Evolutionary conservation across 2,113 vertebrate species (phyloP).

Genomic region (Clarias batrachus): DNA sequence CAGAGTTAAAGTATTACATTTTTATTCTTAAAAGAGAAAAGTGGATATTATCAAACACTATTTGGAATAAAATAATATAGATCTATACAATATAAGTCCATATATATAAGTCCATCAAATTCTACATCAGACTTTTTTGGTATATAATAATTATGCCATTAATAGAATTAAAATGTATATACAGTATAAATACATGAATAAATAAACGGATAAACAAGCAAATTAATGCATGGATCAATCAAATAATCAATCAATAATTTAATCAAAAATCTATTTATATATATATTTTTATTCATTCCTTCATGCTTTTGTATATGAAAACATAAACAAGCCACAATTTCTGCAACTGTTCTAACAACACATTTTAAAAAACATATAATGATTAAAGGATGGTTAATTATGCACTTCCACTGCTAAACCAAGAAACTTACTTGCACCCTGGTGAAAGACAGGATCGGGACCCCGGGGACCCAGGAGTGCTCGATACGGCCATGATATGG

Average conservation of each 20-base stretch:
- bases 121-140: background rate
- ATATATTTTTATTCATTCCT: background rate
- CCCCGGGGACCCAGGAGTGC: constrained; percentile 74
- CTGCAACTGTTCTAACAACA: background rate
- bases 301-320: background rate
- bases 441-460: constrained; percentile 79
- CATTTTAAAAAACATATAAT: background rate
- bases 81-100: background rate
- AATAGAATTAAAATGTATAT: background rate
- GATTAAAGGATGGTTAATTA: background rate
- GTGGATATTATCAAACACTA: background rate
- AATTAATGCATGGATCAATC: background rate
- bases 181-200: background rate
- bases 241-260: background rate
- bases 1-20: constrained; percentile 10
- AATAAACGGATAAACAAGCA: background rate
- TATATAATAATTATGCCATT: too few species aligned
- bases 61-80: background rate
- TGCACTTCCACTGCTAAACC: background rate
- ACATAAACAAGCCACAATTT: background rate
- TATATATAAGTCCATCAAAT: background rate
- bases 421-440: constrained; percentile 76
- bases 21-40: background rate
- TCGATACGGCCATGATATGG: constrained; percentile 79
- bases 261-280: background rate